These are phyloP conservation scores for Cheilosia urbana DNA, from an alignment of 2,888 invertebrate genomes.

Conservation along the genomic window DNA sequence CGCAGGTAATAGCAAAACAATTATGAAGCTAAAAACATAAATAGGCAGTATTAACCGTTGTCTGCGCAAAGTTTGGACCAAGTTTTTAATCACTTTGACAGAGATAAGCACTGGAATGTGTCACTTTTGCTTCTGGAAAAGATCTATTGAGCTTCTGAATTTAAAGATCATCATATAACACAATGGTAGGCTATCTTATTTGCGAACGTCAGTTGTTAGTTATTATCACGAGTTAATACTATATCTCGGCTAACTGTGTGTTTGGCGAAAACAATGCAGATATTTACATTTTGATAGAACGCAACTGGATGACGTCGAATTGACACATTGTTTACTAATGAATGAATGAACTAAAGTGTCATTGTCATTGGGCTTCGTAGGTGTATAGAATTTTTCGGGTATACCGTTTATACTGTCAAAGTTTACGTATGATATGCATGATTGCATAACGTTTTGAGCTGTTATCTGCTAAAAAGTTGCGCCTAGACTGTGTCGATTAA, in stretches of 20 bases:
- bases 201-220: conserved; percentile 41
- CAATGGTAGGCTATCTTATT: conserved; percentile 55
- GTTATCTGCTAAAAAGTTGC: neutral
- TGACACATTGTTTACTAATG: conserved; percentile 28
- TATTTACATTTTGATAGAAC: conserved; percentile 44
- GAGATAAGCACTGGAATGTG: conserved; percentile 56
- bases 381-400: neutral
- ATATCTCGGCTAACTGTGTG: conserved; percentile 27
- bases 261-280: conserved; percentile 59
- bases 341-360: conserved; percentile 23
- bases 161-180: conserved; percentile 10
- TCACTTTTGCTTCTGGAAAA: conserved; percentile 22
- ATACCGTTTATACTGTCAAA: neutral
- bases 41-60: neutral
- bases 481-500: neutral
- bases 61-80: conserved; percentile 10
- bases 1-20: neutral
- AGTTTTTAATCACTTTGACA: neutral
- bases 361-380: conserved; percentile 8
- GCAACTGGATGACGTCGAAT: conserved; percentile 20
- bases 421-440: too few relatives aligned
- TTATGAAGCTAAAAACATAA: conserved; percentile 25
- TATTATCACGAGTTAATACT: conserved; percentile 36
- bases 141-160: conserved; percentile 58
- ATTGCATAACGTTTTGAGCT: too few relatives aligned